Evolutionary conservation across 2,888 invertebrate species (phyloP).

Genomic region (Ormyrus rosae): DNA sequence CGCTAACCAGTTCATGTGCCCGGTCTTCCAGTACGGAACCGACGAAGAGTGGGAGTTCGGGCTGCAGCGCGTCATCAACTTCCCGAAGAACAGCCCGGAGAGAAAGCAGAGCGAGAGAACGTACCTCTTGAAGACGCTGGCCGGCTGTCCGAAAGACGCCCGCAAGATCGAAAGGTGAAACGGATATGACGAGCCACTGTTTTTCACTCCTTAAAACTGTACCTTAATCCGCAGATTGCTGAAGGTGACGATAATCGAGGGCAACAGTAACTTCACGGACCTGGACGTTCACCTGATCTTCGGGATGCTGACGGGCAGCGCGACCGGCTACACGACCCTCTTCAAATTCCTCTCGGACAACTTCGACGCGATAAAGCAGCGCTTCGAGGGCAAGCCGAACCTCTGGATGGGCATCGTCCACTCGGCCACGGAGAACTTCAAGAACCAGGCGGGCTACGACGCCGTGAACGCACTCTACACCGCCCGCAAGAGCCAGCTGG

Average conservation of each 20-base stretch:
- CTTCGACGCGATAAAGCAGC: conserved; percentile 82
- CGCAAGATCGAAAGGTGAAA: conserved; percentile 80
- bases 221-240: conserved; percentile 75
- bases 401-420: conserved; percentile 87
- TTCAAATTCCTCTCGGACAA: conserved; percentile 84
- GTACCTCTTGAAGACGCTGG: conserved; percentile 85
- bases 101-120: conserved; percentile 86
- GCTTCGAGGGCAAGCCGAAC: conserved; percentile 83
- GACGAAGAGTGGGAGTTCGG: conserved; percentile 90
- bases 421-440: conserved; percentile 85
- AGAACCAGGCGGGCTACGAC: conserved; percentile 84
- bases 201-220: not conserved
- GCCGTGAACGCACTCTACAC: conserved; percentile 83
- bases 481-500: conserved; percentile 82
- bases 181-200: not conserved
- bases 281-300: conserved; percentile 86
- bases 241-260: conserved; percentile 83
- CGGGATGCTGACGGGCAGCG: conserved; percentile 84
- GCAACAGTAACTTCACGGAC: conserved; percentile 85
- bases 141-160: conserved; percentile 86
- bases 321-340: conserved; percentile 84
- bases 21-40: conserved; percentile 89
- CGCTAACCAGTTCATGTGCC: conserved; percentile 86
- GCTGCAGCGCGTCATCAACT: conserved; percentile 85
- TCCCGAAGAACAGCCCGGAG: conserved; percentile 78